Conservation (phyloP, 2,113 vertebrate genomes). For the Oxyruncus cristatus region DNA sequence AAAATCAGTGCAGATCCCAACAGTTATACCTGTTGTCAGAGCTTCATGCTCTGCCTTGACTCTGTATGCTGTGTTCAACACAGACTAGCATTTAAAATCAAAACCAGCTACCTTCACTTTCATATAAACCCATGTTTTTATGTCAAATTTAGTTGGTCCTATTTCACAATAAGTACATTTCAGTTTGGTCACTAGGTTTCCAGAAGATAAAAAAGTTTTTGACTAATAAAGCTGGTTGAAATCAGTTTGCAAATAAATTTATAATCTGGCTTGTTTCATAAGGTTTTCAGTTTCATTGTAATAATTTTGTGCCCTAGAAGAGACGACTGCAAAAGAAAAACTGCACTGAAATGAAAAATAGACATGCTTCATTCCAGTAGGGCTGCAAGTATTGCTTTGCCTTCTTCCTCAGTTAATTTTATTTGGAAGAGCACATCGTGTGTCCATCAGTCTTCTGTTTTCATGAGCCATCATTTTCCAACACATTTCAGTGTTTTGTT, state of each 20-base stretch:
- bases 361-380: not conserved
- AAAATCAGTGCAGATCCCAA: not conserved
- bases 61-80: not conserved
- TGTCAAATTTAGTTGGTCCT: not conserved
- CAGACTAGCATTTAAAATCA: not conserved
- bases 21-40: not conserved
- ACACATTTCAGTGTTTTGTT: constrained; percentile 33
- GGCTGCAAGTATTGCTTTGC: not conserved
- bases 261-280: not conserved
- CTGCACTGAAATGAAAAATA: not conserved
- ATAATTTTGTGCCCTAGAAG: not conserved
- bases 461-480: constrained; percentile 32
- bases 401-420: not conserved
- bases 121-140: not conserved
- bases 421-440: not conserved
- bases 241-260: not conserved
- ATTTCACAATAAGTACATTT: not conserved
- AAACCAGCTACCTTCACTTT: not conserved
- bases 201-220: not conserved
- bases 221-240: not conserved
- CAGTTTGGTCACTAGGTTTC: not conserved
- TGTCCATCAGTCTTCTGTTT: constrained; percentile 14
- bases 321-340: not conserved
- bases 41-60: not conserved
- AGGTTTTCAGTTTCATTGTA: not conserved